Evolutionary conservation across 1,140 invertebrate species (phyloP), one percentile per base, ranked within the genome.

Genomic region (Drosophila quadrilineata): DNA sequence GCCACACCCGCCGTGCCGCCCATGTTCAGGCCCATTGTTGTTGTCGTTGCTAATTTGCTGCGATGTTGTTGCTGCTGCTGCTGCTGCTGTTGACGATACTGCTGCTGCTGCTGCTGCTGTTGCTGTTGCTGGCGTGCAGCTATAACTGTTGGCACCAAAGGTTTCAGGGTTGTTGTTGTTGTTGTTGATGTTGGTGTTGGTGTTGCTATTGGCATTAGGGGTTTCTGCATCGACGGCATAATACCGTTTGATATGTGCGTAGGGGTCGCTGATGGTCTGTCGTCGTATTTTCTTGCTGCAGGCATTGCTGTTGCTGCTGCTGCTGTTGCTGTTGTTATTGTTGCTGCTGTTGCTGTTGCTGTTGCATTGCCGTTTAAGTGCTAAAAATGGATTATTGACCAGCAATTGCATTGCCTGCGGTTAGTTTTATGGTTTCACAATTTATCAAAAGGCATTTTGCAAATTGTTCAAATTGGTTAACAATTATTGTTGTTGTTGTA

Each of bases 211-310:
- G 75, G 69, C 46, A 69, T 50, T 50, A 67, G 49, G 26, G 68
- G 68, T 45, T 49, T 46, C 24, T 52, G 52, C 57, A 62, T 60
- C 59, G 56, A 41, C 16, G 75, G 62, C 59, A 71, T 69, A 66
- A 62, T 73, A 48, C 65, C 71, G 60, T 67, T 73, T 79, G 71
- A 76, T 82, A 75, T 77, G 68, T 76, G 73, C 68, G 67, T 77
- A 87, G 69, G 82, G 82, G 75, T 82, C 75, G 41, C 77, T 82
- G 60, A 87, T 88, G 65, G 87, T 87, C 69, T 82, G 73, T 69
- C 82, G 75, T 71, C 77, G 82, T 53, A 70, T 40, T 69, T 82
- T 88, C 63, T 75, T 80, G 43, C 52, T 72, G 48, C 24, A 28
- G 64, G 41, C 62, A 12, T 29, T 38, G 28, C 31, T 60, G 59